A percentile compares a stretch with the other conserved stretches of the same genome.
These are phyloP conservation scores for Epirrhoe alternata DNA, from an alignment of 2,888 invertebrate species.

Conservation along the genomic window DNA sequence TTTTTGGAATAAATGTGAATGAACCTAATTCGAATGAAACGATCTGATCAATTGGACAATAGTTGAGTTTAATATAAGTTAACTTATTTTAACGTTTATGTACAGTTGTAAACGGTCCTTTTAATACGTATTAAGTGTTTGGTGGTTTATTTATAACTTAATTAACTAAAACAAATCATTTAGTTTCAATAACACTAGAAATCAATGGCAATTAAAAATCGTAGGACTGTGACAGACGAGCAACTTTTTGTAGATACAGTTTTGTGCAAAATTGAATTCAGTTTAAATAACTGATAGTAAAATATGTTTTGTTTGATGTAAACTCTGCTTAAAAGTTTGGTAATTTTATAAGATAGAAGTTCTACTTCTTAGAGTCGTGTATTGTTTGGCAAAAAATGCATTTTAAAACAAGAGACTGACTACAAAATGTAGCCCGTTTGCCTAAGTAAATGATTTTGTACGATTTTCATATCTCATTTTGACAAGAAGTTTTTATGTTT, in stretches of 20 bases:
- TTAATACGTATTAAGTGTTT: slow-evolving; percentile 43
- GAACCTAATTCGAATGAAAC: slow-evolving; percentile 53
- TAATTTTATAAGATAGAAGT: too few relatives aligned
- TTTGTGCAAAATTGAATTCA: not conserved
- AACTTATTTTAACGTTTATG: slow-evolving; percentile 41
- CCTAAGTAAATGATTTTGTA: slow-evolving; percentile 10
- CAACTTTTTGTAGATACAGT: slow-evolving; percentile 29
- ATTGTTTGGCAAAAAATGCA: slow-evolving; percentile 23
- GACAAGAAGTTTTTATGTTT: slow-evolving; percentile 14
- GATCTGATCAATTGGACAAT: slow-evolving; percentile 56
- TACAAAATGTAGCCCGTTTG: slow-evolving; percentile 28
- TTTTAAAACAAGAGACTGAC: slow-evolving; percentile 24
- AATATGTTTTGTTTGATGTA: not conserved
- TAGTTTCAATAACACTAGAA: slow-evolving; percentile 25
- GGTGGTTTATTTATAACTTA: slow-evolving; percentile 29
- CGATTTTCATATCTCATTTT: slow-evolving; percentile 9
- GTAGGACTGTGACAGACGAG: slow-evolving; percentile 25
- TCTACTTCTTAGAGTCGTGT: not conserved
- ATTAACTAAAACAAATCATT: slow-evolving; percentile 23
- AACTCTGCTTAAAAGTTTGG: too few relatives aligned
- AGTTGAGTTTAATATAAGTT: slow-evolving; percentile 46
- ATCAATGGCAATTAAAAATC: slow-evolving; percentile 6
- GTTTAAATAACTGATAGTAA: not conserved
- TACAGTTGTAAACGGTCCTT: slow-evolving; percentile 42
- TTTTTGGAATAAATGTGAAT: slow-evolving; percentile 48